Conservation (phyloP, 2,797 vertebrate species). For the Tragelaphus oryx region DNA sequence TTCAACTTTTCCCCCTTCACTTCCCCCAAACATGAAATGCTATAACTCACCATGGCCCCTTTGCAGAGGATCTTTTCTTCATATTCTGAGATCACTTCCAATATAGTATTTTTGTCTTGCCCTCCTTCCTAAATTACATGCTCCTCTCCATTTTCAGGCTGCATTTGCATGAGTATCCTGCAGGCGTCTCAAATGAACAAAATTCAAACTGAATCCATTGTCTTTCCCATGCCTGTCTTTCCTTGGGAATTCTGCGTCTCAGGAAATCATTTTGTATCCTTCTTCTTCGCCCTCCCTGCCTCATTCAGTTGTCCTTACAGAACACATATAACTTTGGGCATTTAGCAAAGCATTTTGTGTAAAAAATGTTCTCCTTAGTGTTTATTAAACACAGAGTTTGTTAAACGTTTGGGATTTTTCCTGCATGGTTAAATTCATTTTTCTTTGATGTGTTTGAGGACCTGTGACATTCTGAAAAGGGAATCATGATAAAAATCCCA, state of each 20-base stretch:
- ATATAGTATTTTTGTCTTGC: neutral
- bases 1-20: neutral
- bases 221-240: neutral
- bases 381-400: neutral
- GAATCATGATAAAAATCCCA: neutral
- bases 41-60: neutral
- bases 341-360: neutral
- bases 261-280: neutral
- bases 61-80: neutral
- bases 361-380: neutral
- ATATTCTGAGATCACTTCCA: neutral
- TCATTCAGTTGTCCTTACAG: neutral
- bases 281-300: neutral
- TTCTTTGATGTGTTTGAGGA: neutral
- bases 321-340: neutral
- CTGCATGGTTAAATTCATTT: neutral
- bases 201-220: neutral
- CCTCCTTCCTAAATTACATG: neutral
- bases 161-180: neutral
- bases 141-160: neutral
- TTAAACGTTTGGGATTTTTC: neutral
- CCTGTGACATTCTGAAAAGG: neutral
- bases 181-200: neutral
- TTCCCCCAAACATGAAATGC: neutral
- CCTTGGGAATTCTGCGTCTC: neutral